phyloP scores from a whole-genome alignment of 35 echinoderm and acorn worm species.

The Stichopus chloronotus region DNA sequence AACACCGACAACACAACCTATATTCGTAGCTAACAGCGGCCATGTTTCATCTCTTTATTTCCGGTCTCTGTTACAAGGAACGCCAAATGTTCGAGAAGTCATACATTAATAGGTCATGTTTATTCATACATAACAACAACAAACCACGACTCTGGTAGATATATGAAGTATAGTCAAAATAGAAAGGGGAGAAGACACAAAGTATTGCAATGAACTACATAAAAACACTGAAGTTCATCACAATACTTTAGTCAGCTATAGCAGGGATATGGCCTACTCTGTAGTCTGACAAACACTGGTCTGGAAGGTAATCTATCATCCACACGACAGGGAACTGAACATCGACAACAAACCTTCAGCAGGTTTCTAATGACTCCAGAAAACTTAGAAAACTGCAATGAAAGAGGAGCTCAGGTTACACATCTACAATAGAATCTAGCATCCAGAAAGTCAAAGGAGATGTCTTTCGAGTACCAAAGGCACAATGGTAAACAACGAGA shows the following conservation, averaged over 20 bases:
- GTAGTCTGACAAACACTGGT: not conserved
- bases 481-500: not conserved
- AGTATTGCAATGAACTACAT: constrained; percentile 41
- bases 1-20: no score
- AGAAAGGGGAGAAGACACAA: constrained; percentile 32
- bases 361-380: not conserved
- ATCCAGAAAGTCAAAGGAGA: not conserved
- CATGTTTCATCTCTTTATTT: no score
- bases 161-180: not conserved
- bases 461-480: constrained; percentile 4
- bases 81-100: no score
- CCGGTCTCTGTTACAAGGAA: no score
- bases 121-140: no score
- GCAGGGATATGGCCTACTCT: not conserved
- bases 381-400: constrained; percentile 12
- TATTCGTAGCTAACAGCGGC: no score
- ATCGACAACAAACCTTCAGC: constrained; percentile 27
- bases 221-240: not conserved
- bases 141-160: no score
- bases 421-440: not conserved
- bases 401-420: not conserved
- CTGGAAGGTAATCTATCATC: constrained; percentile 36
- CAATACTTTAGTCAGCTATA: constrained; percentile 34
- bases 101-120: no score
- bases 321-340: not conserved